These are phyloP conservation scores for Zaprionus nigranus DNA, from an alignment of 1,140 invertebrate species.

Conservation along the genomic window DNA sequence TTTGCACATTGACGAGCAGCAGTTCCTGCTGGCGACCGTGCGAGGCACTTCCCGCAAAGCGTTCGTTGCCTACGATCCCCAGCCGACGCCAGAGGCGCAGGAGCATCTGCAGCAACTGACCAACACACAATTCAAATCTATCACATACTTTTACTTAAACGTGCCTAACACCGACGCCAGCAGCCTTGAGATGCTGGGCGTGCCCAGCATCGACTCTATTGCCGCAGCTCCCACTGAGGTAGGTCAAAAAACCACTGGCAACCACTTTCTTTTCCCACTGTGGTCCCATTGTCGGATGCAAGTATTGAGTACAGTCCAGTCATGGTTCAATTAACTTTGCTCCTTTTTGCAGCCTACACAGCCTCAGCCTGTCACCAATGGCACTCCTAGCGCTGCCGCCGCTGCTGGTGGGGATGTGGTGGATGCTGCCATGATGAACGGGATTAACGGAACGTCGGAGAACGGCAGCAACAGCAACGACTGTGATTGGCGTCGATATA, in stretches of 20 bases:
- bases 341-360: slow-evolving; percentile 23
- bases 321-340: slow-evolving; percentile 26
- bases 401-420: slow-evolving; percentile 70
- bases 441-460: slow-evolving; percentile 27
- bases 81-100: slow-evolving; percentile 62
- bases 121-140: slow-evolving; percentile 83
- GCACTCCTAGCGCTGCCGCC: not conserved
- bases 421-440: slow-evolving; percentile 80
- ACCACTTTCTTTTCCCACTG: not conserved
- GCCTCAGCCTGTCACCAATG: slow-evolving; percentile 22
- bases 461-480: slow-evolving; percentile 39
- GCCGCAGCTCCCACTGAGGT: slow-evolving; percentile 34
- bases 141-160: slow-evolving; percentile 87
- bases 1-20: slow-evolving; percentile 70
- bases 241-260: not conserved
- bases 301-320: slow-evolving; percentile 17
- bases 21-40: slow-evolving; percentile 75
- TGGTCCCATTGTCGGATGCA: slow-evolving; percentile 21
- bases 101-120: slow-evolving; percentile 68
- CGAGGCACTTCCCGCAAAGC: slow-evolving; percentile 74
- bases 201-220: slow-evolving; percentile 85
- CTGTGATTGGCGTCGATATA: slow-evolving; percentile 66
- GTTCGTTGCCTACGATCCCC: slow-evolving; percentile 71
- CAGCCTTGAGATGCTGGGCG: slow-evolving; percentile 86
- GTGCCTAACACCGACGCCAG: slow-evolving; percentile 87